Conservation (phyloP, 1,140 invertebrate genomes). For the Drosophila ambigua region DNA sequence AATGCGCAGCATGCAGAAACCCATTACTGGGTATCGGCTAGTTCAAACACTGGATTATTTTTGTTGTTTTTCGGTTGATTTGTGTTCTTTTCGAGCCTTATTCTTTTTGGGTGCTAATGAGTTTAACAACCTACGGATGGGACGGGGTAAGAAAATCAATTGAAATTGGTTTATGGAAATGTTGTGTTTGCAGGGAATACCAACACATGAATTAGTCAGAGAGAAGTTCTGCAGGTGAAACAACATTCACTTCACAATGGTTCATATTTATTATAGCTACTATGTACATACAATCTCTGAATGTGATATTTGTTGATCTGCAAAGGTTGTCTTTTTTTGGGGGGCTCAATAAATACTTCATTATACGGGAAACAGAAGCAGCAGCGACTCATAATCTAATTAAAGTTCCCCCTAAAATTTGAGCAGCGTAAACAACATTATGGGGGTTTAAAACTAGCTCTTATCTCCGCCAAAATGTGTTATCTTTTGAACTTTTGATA, state of each 20-base stretch:
- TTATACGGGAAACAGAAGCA: too few relatives aligned
- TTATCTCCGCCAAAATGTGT: constrained; percentile 18
- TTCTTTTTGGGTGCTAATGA: constrained; percentile 46
- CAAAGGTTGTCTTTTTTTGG: too few relatives aligned
- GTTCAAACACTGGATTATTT: background rate
- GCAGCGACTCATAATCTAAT: too few relatives aligned
- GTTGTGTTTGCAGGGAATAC: constrained; percentile 24
- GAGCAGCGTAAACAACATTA: background rate
- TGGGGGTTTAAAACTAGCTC: background rate
- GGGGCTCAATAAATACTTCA: too few relatives aligned
- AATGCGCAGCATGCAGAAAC: too few relatives aligned
- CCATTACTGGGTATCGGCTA: background rate
- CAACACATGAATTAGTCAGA: constrained; percentile 27
- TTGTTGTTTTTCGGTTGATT: constrained; percentile 36
- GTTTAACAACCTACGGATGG: constrained; percentile 60
- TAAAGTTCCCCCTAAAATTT: too few relatives aligned
- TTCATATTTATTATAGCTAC: background rate
- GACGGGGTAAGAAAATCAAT: constrained; percentile 30
- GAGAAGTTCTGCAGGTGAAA: background rate
- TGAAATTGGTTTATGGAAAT: constrained; percentile 23
- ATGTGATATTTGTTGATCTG: too few relatives aligned
- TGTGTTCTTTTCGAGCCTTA: constrained; percentile 25
- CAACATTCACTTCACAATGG: constrained; percentile 9
- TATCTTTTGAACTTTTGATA: constrained; percentile 19
- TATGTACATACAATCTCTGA: too few relatives aligned